Conservation (phyloP, 2,888 invertebrate species). For the Mythimna impura region DNA sequence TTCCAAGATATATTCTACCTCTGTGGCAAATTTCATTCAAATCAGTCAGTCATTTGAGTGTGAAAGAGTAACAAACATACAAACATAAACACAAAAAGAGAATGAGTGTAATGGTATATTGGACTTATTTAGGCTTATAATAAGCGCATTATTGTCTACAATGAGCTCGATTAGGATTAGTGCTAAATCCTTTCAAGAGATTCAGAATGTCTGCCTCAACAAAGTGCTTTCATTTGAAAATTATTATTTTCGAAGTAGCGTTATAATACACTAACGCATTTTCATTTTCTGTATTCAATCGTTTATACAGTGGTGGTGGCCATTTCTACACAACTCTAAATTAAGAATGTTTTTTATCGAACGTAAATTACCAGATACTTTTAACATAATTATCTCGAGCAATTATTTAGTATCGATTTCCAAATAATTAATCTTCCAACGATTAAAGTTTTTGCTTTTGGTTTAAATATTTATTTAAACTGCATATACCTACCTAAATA, state of each 20-base stretch:
- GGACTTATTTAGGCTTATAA: not conserved
- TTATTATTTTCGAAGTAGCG: not conserved
- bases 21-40: too few relatives aligned
- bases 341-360: too few relatives aligned
- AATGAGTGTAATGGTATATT: too few relatives aligned
- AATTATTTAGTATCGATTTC: conserved; percentile 8
- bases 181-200: not conserved
- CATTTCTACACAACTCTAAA: too few relatives aligned
- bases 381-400: not conserved
- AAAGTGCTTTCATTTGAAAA: conserved; percentile 6
- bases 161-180: not conserved
- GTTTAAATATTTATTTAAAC: conserved; percentile 8
- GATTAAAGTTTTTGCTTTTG: conserved; percentile 1
- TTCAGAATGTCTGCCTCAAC: not conserved
- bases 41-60: too few relatives aligned
- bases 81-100: too few relatives aligned
- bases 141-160: not conserved
- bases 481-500: too few relatives aligned
- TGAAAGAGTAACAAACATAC: too few relatives aligned
- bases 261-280: not conserved
- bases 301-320: too few relatives aligned
- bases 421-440: conserved; percentile 6
- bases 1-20: too few relatives aligned
- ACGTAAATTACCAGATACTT: too few relatives aligned
- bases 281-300: too few relatives aligned